Evolutionary conservation across 35 echinoderm and acorn worm genomes (phyloP), one percentile per base, ranked within the genome.

Genomic region (Acanthaster planci): DNA sequence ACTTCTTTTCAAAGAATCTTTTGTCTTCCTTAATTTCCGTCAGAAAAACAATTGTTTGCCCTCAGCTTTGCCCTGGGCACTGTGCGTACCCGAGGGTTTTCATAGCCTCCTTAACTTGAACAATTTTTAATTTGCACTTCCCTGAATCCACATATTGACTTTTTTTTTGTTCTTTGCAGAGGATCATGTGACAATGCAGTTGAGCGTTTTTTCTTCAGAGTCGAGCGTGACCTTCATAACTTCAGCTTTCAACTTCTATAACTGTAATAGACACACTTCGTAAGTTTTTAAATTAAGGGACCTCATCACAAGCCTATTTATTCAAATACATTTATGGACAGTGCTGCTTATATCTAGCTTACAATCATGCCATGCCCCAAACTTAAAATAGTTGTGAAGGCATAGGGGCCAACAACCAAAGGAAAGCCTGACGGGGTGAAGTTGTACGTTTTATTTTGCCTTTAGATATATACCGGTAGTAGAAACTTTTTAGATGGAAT

Each of bases 211-310:
- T 16, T 85, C 83, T 18, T 30, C 59, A 67, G 83, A 85, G 67
- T 67, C 56, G 0, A 6, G 14, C 1, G 37, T 76, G 32, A 85
- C 10, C 7, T 85, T 85, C 72, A 42, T 85, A 5, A 26, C 2
- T 31, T 38, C 21, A 44, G 21, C 60, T 67, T 85, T 85, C 83
- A 42, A 12, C 83, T 76, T 85, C 10, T 85, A 67, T 72, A 37
- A 75, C 19, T 85, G 83, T 42, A 42, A 56, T 72, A 37, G 37
- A 51, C 83, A 30, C 64, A 72, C 26, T 6, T 31, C 64, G 64
- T 72, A 72, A 72, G 64, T 72, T 22, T n/a, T n/a, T n/a, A n/a
- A n/a, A n/a, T n/a, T n/a, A n/a, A 59, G 18, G 27, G 27, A 26
- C 18, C 55, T 17, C 26, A n/a, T 59, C 56, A 59, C 19, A 5